Evolutionary conservation across 2,113 vertebrate species (phyloP).

Genomic region (Protobothrops mucrosquamatus): DNA sequence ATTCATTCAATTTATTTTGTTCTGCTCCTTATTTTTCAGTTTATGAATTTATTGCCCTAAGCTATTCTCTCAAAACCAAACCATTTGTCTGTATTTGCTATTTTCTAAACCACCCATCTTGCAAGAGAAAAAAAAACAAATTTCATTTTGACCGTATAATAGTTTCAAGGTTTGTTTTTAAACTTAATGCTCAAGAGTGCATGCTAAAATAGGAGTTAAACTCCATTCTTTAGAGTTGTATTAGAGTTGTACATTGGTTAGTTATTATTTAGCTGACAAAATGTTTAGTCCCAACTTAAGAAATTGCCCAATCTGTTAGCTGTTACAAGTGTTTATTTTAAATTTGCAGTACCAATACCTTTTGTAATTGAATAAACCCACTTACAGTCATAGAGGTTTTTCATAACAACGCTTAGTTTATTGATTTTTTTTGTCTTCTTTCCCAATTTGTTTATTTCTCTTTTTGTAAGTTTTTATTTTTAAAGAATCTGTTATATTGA

Average conservation of each 20-base stretch:
- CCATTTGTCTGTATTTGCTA: not conserved
- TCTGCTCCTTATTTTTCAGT: not conserved
- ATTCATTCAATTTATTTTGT: not conserved
- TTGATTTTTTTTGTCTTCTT: not conserved
- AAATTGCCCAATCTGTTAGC: not conserved
- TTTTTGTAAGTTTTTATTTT: not conserved
- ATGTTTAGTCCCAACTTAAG: not conserved
- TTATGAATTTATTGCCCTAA: not conserved
- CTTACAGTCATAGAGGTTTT: not conserved
- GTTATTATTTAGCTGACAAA: not conserved
- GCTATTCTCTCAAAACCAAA: not conserved
- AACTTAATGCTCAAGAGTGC: not conserved
- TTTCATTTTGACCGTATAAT: not conserved
- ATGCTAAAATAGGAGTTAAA: not conserved
- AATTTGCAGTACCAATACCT: not conserved
- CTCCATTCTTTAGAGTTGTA: not conserved
- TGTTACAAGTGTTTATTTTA: slow-evolving; percentile 3
- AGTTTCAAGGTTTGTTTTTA: not conserved
- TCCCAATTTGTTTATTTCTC: slow-evolving; percentile 5
- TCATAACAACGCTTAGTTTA: not conserved
- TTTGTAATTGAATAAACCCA: not conserved
- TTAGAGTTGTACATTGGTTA: not conserved
- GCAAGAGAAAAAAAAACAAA: not conserved
- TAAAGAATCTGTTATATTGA: slow-evolving; percentile 1
- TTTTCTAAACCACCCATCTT: not conserved